Evolutionary conservation across 2,888 invertebrate species (phyloP), one percentile per base, ranked within the genome.

Genomic region (Orthosia gracilis): DNA sequence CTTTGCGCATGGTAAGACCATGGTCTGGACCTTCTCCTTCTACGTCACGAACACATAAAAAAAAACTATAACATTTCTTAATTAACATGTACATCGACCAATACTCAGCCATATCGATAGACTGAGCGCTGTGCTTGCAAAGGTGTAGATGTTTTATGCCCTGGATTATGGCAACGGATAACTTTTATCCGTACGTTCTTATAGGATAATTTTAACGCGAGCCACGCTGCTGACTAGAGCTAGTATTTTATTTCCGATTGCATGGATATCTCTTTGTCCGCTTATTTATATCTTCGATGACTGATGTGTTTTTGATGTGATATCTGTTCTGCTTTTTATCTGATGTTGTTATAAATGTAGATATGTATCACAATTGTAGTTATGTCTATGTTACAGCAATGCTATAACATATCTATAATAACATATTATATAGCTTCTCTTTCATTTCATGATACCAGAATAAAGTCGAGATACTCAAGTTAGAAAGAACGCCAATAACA

Each of bases 291-390:
- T n/a, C 49, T 54, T 23, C 15, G 17, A 52, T 80, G 52, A 80
- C 61, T 62, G 64, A 75, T 79, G 81, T 21, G 52, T 69, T 80
- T 69, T 78, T 69, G 75, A 78, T 80, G 65, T n/a, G 68, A 40
- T 52, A 18, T 26, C 18, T 65, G n/a, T 55, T 73, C 31, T 58
- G 52, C 7, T 40, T 57, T 64, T 54, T 40, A 40, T 52, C 23
- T 23, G 40, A 26, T 45, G 13, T 47, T 18, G 3, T 47, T 47
- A 1, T 31, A 23, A 17, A 31, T 58, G 13, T 31, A 7, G 1
- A 47, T 62, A 45, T 45, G 15, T 23, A n/a, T 15, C 15, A 9
- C 40, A 7, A 31, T 31, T 31, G 40, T 9, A 40, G 40, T 40
- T 57, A 9, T 15, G 21, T 40, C 11, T n/a, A 23, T 15, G 1